These are phyloP conservation scores for Actenoides lindsayi DNA, from an alignment of 2,113 vertebrate genomes.

Conservation along the genomic window DNA sequence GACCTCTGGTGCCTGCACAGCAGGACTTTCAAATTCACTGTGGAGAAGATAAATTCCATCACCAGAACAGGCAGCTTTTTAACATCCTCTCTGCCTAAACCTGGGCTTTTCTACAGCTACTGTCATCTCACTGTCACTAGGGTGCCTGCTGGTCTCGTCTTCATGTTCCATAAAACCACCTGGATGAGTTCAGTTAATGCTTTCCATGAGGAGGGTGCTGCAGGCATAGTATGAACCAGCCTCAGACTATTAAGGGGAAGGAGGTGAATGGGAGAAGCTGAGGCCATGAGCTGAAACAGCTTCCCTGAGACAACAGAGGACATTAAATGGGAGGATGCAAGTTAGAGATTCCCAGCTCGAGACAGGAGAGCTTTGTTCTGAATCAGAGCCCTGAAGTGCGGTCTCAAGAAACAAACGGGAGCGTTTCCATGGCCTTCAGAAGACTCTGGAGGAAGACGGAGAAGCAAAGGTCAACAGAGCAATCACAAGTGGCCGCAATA, in stretches of 20 bases:
- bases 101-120: neutral
- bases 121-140: neutral
- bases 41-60: neutral
- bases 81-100: neutral
- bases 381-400: neutral
- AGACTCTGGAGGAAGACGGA: neutral
- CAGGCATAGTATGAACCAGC: neutral
- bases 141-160: neutral
- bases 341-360: neutral
- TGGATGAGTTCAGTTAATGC: neutral
- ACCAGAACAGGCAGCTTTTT: neutral
- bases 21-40: neutral
- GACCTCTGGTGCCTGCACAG: neutral
- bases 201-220: neutral
- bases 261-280: neutral
- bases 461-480: conserved; percentile 30
- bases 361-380: neutral
- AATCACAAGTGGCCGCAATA: conserved; percentile 38
- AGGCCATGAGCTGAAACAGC: neutral
- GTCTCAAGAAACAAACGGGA: neutral
- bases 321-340: neutral
- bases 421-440: neutral
- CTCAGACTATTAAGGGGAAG: neutral
- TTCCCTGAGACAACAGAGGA: neutral
- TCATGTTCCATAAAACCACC: neutral